Evolutionary conservation across 1,140 invertebrate genomes (phyloP).

Genomic region (roundworm (Caenorhabditis elegans)): WBcel235 BX284605.5:2794001-2794500

Average conservation of each 20-base stretch:
- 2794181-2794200: constrained; percentile 41
- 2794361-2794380: not conserved
- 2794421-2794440: not conserved
- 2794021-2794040: not conserved
- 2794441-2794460: constrained; percentile 30
- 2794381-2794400: not conserved
- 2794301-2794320: constrained; percentile 10
- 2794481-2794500: not conserved
- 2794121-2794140: constrained; percentile 81
- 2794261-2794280: not conserved
- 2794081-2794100: constrained; percentile 77
- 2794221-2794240: too few species aligned
- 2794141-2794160: constrained; percentile 80
- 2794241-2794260: not conserved
- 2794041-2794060: constrained; percentile 50
- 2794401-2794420: constrained; percentile 15
- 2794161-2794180: constrained; percentile 71
- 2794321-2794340: not conserved
- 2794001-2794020: constrained; percentile 56
- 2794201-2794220: not conserved
- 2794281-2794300: not conserved
- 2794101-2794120: constrained; percentile 83
- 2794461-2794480: constrained; percentile 23
- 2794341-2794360: not conserved
- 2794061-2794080: constrained; percentile 71